Base-by-base conservation (phyloP, 1,140 invertebrate species). In the Tetragnatha versicolor region DNA sequence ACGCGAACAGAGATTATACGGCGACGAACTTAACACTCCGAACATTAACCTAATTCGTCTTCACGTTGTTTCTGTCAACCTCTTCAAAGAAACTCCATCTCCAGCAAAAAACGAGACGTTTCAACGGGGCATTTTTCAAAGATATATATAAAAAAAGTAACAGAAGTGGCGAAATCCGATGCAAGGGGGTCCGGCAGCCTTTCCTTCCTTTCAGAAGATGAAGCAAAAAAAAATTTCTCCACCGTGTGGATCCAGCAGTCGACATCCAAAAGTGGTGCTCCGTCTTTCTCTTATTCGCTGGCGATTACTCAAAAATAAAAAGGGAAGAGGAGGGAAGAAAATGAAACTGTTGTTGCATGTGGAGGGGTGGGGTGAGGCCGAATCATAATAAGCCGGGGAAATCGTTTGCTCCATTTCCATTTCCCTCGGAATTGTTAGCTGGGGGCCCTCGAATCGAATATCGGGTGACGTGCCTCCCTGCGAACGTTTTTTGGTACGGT, bases 11-110 rank as follows among this genome's bases (percentile, higher is more conserved):
- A 58, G 55, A 58, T 58, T 58, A 58, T 58, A 33, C 27, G 22
- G 55, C 14, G 29, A 69, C 39, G 47, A 73, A 73, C 49, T 35
- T 61, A 61, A 73, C 70, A 61, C 70, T 61, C 27, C 25, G 53
- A 61, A 61, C 70, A 61, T 73, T 73, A 73, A 73, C 53, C 39
- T 61, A 61, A 73, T 73, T 73, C 55, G 27, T 73, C 55, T 72
- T 58, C 49, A 42, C 20, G 51, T 61, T 61, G 70, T 47, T 61
- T 73, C 70, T 73, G 53, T 60, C 55, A 55, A 69, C 27, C 35
- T 47, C 63, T 49, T 66, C 27, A n/a, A 22, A 51, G 70, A 73
- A 73, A 73, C 61, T 73, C 49, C 70, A 73, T 73, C 70, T 49
- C 35, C 53, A 39, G 42, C 29, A 33, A 47, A 61, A 60, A 31